Evolutionary conservation across 2,888 invertebrate species (phyloP).

Genomic region (Athrips mouffetella): DNA sequence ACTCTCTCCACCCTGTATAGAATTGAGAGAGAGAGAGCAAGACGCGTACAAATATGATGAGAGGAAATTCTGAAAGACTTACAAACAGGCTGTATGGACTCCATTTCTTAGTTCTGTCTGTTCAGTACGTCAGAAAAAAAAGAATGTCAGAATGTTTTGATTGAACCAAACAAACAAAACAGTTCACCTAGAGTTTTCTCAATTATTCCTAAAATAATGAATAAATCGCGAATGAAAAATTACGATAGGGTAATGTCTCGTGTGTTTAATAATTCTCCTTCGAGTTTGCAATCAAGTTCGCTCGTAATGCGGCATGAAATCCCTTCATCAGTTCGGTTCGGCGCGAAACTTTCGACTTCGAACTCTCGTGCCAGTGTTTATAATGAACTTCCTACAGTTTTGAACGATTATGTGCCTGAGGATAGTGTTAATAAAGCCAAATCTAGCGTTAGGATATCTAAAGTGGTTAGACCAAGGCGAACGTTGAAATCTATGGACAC

Average conservation of each 20-base stretch:
- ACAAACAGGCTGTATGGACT: too few relatives aligned
- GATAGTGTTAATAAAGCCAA: slow-evolving; percentile 21
- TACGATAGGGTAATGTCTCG: slow-evolving; percentile 67
- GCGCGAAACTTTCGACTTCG: slow-evolving; percentile 60
- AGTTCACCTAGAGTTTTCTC: not conserved
- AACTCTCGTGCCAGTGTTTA: slow-evolving; percentile 47
- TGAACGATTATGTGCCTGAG: slow-evolving; percentile 54
- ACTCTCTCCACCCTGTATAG: too few relatives aligned
- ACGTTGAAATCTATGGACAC: slow-evolving; percentile 61
- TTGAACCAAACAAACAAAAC: slow-evolving; percentile 16
- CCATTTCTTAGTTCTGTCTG: too few relatives aligned
- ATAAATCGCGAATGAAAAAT: slow-evolving; percentile 29
- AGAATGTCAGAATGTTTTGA: too few relatives aligned
- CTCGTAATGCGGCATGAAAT: slow-evolving; percentile 54
- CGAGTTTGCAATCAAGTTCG: slow-evolving; percentile 43
- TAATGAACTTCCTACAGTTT: slow-evolving; percentile 58
- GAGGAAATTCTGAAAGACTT: too few relatives aligned
- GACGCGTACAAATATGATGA: too few relatives aligned
- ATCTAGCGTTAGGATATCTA: slow-evolving; percentile 36
- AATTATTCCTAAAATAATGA: slow-evolving; percentile 5
- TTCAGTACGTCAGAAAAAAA: too few relatives aligned
- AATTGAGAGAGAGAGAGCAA: too few relatives aligned
- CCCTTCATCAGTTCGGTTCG: slow-evolving; percentile 44
- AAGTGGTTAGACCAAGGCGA: slow-evolving; percentile 55
- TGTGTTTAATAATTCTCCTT: slow-evolving; percentile 40